phyloP scores from a whole-genome alignment of 2,888 invertebrate species.

The Zootermopsis nevadensis region DNA sequence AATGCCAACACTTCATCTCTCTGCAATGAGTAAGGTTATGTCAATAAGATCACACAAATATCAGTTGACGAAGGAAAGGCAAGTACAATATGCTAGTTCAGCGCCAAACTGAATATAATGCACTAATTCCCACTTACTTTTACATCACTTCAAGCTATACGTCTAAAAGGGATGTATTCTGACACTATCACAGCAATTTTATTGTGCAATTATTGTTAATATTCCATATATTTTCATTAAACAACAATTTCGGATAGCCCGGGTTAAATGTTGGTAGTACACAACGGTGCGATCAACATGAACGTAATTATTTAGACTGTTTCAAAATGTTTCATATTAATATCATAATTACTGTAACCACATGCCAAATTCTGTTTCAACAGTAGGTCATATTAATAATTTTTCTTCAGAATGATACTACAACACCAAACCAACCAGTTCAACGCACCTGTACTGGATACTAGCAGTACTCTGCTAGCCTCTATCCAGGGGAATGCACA shows the following conservation, averaged over 20 bases:
- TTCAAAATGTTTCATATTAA: not conserved
- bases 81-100: too few relatives aligned
- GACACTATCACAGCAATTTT: too few relatives aligned
- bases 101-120: too few relatives aligned
- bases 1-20: slow-evolving; percentile 20
- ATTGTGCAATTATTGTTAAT: too few relatives aligned
- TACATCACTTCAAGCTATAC: too few relatives aligned
- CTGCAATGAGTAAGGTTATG: slow-evolving; percentile 8
- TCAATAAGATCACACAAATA: too few relatives aligned
- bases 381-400: not conserved
- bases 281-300: not conserved
- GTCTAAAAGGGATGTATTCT: too few relatives aligned
- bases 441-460: slow-evolving; percentile 43
- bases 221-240: too few relatives aligned
- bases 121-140: too few relatives aligned
- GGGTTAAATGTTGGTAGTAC: slow-evolving; percentile 17
- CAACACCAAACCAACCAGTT: slow-evolving; percentile 24
- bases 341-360: not conserved
- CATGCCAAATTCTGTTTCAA: not conserved
- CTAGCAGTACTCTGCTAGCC: slow-evolving; percentile 42
- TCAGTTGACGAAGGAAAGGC: too few relatives aligned
- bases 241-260: slow-evolving; percentile 5
- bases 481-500: slow-evolving; percentile 50
- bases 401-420: not conserved
- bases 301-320: not conserved